Evolutionary conservation across 2,888 invertebrate genomes (phyloP).

Genomic region (Dioctria rufipes): DNA sequence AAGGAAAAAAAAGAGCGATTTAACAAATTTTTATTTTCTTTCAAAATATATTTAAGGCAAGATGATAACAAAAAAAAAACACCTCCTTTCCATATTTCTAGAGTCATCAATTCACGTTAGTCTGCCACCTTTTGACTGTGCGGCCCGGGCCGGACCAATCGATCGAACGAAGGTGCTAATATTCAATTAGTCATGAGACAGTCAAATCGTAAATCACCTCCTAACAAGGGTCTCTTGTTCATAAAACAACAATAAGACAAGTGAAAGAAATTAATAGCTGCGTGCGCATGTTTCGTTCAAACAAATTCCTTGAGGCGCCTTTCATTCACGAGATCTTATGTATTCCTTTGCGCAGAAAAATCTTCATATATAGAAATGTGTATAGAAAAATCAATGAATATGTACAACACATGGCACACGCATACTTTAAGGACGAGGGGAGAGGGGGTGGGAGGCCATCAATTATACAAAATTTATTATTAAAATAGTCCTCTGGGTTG

Average conservation of each 20-base stretch:
- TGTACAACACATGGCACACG: background rate
- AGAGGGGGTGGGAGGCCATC: constrained; percentile 29
- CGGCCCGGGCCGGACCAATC: background rate
- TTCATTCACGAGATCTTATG: background rate
- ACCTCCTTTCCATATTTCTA: background rate
- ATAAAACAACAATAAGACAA: constrained; percentile 43
- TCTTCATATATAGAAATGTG: no score
- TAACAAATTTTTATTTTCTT: background rate
- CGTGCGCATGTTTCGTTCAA: constrained; percentile 31
- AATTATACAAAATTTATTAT: constrained; percentile 36
- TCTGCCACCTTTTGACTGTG: background rate
- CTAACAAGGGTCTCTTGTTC: constrained; percentile 37
- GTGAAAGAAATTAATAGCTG: constrained; percentile 38
- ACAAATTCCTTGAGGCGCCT: constrained; percentile 42
- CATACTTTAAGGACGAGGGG: background rate
- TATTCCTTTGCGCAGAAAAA: no score
- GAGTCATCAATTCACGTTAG: background rate
- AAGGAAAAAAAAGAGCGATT: background rate
- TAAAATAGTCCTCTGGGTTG: constrained; percentile 20
- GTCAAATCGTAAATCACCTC: constrained; percentile 37
- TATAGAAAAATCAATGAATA: no score
- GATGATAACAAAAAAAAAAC: background rate
- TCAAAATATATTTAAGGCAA: background rate
- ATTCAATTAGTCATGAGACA: constrained; percentile 40
- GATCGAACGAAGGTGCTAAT: constrained; percentile 46